Evolutionary conservation across 2,797 vertebrate genomes (phyloP).

Genomic region (Coregonus sp.): DNA sequence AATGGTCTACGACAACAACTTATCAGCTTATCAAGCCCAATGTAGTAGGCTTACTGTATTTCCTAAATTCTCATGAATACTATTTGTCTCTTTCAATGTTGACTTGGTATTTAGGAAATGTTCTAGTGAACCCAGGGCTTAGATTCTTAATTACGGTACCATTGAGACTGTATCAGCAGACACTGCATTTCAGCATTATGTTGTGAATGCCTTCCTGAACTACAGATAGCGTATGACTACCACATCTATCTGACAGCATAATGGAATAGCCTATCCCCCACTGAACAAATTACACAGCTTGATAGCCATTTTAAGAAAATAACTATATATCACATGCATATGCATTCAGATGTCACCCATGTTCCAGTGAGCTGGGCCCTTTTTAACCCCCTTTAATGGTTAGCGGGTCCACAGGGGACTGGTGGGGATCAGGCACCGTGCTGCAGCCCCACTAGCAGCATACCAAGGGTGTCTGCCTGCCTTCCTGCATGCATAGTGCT

Average conservation of each 20-base stretch:
- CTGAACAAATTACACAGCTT: conserved; percentile 24
- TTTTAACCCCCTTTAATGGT: conserved; percentile 52
- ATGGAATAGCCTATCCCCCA: conserved; percentile 24
- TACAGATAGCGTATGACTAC: background rate
- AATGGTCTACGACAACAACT: background rate
- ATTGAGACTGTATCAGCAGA: background rate
- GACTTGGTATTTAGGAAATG: background rate
- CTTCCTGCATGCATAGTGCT: conserved; percentile 19
- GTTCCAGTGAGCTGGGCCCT: conserved; percentile 62
- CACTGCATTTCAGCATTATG: background rate
- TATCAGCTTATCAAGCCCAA: background rate
- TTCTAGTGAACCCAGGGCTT: background rate
- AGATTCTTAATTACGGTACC: background rate
- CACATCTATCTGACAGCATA: background rate
- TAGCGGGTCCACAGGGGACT: conserved; percentile 52
- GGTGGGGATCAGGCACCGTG: conserved; percentile 59
- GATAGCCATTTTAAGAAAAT: conserved; percentile 37
- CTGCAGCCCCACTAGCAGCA: conserved; percentile 41
- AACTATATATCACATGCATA: conserved; percentile 27
- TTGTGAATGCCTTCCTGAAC: background rate
- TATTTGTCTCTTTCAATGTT: background rate
- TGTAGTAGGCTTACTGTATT: background rate
- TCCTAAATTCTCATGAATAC: background rate
- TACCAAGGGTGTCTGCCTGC: conserved; percentile 51
- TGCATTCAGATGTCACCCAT: conserved; percentile 65